Evolutionary conservation across 2,797 vertebrate genomes (phyloP), one percentile per base, ranked within the genome.

Genomic region (Malacoraja senta): DNA sequence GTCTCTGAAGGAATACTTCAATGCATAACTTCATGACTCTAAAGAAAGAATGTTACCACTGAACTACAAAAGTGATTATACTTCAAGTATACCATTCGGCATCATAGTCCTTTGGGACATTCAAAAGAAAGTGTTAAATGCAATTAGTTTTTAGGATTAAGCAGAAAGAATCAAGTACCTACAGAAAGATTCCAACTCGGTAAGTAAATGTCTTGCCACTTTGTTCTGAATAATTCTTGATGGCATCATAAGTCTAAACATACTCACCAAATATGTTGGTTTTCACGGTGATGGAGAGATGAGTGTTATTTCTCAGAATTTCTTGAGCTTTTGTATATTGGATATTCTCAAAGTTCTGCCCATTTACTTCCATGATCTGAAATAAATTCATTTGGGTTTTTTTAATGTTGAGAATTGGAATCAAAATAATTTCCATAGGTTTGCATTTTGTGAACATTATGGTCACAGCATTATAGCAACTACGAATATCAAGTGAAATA

Each of bases 301-400:
- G 98, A 3, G 98, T 99, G 96, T 99, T 99, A 95, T 98, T 99
- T 95, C 94, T 96, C 72, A 99, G 94, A 94, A 99, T 98, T 96
- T 99, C 98, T 93, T 97, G 95, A 58, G 99, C 99, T 96, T 99
- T 99, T 95, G 95, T 94, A 95, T 97, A 97, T 4, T 98, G 97
- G 93, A 99, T 99, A 95, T 98, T 99, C 95, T 99, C 98, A 96
- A 99, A 99, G 96, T 98, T 99, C 95, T 99, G 99, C 32, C 98
- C 98, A 38, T 99, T 99, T 86, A 99, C 97, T 96, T 99, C 99
- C 98, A 99, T 98, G 96, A 99, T 97, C 99, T 99, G 95, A 95
- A 95, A 94, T 0, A 93, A 76, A 29, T 74, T n/a, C 4, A 63
- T 68, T n/a, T 35, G 61, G 32, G 74, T 3, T 58, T 53, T n/a